phyloP scores from a whole-genome alignment of 2,797 vertebrate species.

The Cyclura pinguis region DNA sequence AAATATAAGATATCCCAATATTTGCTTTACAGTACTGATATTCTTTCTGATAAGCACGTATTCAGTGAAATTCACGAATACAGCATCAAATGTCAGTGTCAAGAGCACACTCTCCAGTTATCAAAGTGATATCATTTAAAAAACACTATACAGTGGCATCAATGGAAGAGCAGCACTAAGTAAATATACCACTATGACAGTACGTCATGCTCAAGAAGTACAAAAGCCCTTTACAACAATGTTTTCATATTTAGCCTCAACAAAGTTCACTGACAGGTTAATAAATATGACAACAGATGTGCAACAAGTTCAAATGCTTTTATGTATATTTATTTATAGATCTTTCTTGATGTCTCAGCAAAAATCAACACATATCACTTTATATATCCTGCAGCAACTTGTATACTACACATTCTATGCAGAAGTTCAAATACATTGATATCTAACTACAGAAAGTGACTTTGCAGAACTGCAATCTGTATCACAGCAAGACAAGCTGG shows the following conservation, averaged over 20 bases:
- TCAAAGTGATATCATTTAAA: neutral
- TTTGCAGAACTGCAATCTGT: slow-evolving; percentile 29
- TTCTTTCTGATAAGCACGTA: neutral
- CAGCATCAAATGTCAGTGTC: slow-evolving; percentile 18
- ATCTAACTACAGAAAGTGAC: slow-evolving; percentile 2
- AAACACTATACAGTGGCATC: neutral
- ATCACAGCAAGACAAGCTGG: neutral
- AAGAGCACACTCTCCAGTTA: neutral
- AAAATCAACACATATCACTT: neutral
- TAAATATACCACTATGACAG: neutral
- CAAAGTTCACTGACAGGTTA: neutral
- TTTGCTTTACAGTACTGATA: slow-evolving; percentile 20
- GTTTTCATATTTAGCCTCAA: neutral
- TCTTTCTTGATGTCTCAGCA: neutral
- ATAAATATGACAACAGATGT: neutral
- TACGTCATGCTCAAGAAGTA: neutral
- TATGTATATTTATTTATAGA: neutral
- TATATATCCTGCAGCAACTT: neutral
- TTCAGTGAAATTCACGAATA: neutral
- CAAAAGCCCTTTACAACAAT: neutral
- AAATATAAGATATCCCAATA: neutral
- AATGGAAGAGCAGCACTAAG: neutral
- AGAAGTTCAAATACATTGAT: slow-evolving; percentile 5
- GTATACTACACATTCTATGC: rapidly evolving
- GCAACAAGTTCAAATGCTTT: neutral